A percentile compares a stretch with the other conserved stretches of the same genome.
Evolutionary conservation across 1,140 invertebrate species (phyloP).

Genomic region (Cherax quadricarinatus): DNA sequence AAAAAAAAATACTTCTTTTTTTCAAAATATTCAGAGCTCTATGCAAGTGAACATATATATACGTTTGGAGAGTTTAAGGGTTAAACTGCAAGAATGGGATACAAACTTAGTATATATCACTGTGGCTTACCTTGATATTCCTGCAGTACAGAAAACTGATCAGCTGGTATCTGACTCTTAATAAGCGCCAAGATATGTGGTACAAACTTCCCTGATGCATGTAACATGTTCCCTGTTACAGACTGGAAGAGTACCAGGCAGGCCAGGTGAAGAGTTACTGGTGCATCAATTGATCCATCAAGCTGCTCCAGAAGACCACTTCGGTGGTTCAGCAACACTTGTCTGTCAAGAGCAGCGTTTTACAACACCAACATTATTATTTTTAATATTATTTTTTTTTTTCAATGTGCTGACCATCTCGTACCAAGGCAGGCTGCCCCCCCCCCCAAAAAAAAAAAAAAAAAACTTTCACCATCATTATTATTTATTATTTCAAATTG

Average conservation of each 20-base stretch:
- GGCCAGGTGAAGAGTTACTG: slow-evolving; percentile 89
- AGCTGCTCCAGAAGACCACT: slow-evolving; percentile 89
- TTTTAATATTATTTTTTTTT: not conserved
- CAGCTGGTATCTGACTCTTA: slow-evolving; percentile 82
- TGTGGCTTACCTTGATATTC: slow-evolving; percentile 86
- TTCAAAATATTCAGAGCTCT: no score
- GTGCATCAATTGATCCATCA: slow-evolving; percentile 84
- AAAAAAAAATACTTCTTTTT: no score
- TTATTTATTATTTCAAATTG: no score
- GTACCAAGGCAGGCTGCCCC: no score
- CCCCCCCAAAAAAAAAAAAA: no score
- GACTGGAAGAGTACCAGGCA: slow-evolving; percentile 89
- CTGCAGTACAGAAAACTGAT: slow-evolving; percentile 82
- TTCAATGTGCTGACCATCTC: not conserved
- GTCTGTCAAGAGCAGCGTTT: slow-evolving; percentile 73
- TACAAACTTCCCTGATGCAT: slow-evolving; percentile 94
- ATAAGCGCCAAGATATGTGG: slow-evolving; percentile 87
- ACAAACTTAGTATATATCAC: no score
- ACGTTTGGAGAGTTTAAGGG: no score
- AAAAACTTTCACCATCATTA: no score
- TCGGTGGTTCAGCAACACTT: slow-evolving; percentile 86
- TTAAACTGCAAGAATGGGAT: no score
- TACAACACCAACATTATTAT: not conserved
- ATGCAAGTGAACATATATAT: no score
- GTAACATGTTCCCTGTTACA: slow-evolving; percentile 84